Evolutionary conservation across 1,140 invertebrate species (phyloP).

Genomic region (Orussus abietinus): DNA sequence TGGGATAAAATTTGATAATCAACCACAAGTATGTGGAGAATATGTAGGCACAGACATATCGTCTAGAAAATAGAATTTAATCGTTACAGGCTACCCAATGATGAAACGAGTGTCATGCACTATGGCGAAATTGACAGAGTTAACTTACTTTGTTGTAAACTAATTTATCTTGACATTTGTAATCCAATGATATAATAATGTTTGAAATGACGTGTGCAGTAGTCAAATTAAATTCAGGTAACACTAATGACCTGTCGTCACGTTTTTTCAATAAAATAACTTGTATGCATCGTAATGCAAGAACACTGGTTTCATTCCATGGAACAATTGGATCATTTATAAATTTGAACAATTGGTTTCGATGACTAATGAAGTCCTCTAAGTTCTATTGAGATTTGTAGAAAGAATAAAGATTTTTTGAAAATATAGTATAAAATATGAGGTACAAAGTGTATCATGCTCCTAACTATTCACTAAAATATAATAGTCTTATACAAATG

Average conservation of each 20-base stretch:
- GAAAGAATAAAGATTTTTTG: slow-evolving; percentile 15
- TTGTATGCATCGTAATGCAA: slow-evolving; percentile 39
- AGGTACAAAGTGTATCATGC: too few relatives aligned
- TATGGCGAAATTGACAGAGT: slow-evolving; percentile 3
- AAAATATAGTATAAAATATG: slow-evolving; percentile 8
- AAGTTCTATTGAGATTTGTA: slow-evolving; percentile 4
- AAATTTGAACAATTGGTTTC: slow-evolving; percentile 28
- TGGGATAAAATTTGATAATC: slow-evolving; percentile 23
- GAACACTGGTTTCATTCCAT: slow-evolving; percentile 36
- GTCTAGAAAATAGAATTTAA: slow-evolving; percentile 27
- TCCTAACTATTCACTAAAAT: too few relatives aligned
- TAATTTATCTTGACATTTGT: slow-evolving; percentile 24
- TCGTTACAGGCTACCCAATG: slow-evolving; percentile 1
- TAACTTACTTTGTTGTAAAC: slow-evolving; percentile 37
- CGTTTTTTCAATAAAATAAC: slow-evolving; percentile 31
- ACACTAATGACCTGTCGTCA: slow-evolving; percentile 19
- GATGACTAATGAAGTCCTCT: slow-evolving; percentile 27
- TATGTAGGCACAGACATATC: slow-evolving; percentile 29
- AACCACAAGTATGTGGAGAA: slow-evolving; percentile 27
- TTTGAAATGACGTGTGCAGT: slow-evolving; percentile 33
- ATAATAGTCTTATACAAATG: too few relatives aligned
- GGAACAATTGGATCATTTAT: slow-evolving; percentile 22
- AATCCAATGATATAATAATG: slow-evolving; percentile 25
- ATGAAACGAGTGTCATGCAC: background rate
- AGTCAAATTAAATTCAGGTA: slow-evolving; percentile 24